These are phyloP conservation scores for Trachymyrmex septentrionalis DNA, from an alignment of 1,140 invertebrate genomes.

Conservation along the genomic window DNA sequence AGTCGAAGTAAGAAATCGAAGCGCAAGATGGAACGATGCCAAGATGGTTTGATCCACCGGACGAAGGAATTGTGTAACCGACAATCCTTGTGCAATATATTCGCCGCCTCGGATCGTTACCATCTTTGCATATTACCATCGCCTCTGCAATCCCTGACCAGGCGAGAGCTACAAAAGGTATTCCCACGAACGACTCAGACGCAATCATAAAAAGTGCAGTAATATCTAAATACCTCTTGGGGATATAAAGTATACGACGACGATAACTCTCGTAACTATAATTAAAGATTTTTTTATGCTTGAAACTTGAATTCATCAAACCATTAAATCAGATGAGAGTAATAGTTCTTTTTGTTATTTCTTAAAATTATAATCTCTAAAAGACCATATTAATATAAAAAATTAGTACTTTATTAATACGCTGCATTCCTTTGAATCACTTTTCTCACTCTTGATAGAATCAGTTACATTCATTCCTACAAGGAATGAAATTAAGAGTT, in stretches of 20 bases:
- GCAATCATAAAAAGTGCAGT: slow-evolving; percentile 6
- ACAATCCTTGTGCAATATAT: slow-evolving; percentile 46
- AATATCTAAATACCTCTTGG: slow-evolving; percentile 16
- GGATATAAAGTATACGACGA: slow-evolving; percentile 3
- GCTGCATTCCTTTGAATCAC: neutral
- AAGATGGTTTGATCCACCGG: slow-evolving; percentile 61
- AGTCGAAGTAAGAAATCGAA: slow-evolving; percentile 30
- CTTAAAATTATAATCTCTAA: neutral
- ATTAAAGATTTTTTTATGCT: slow-evolving; percentile 7
- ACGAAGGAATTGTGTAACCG: slow-evolving; percentile 66
- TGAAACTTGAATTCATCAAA: neutral
- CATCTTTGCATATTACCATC: slow-evolving; percentile 62
- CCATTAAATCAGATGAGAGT: neutral
- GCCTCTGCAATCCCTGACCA: neutral
- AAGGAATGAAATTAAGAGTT: neutral
- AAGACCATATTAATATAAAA: neutral
- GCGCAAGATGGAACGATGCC: slow-evolving; percentile 53
- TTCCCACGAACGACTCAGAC: neutral
- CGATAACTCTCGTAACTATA: neutral
- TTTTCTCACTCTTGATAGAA: neutral
- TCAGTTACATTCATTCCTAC: neutral
- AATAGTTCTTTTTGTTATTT: neutral
- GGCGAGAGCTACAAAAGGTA: slow-evolving; percentile 17
- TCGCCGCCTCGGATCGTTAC: slow-evolving; percentile 65
- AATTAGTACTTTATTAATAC: neutral